Conservation (phyloP, 1,140 invertebrate species). For the Mizuhopecten yessoensis region DNA sequence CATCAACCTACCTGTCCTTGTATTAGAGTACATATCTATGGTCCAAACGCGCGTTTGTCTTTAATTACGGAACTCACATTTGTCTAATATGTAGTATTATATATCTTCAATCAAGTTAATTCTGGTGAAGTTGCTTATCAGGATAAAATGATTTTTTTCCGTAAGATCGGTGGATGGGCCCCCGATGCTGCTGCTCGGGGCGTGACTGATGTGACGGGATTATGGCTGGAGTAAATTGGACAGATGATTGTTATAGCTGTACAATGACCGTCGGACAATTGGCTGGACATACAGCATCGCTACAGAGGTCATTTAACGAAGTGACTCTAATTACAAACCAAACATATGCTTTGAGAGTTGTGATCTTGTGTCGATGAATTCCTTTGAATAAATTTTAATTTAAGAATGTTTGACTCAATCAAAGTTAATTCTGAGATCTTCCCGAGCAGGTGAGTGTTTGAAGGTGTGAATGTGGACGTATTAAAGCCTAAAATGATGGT, state of each 20-base stretch:
- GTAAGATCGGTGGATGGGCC: not conserved
- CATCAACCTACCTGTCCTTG: not conserved
- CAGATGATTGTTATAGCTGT: conserved; percentile 27
- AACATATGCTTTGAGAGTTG: conserved; percentile 38
- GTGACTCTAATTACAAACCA: conserved; percentile 33
- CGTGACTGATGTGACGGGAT: not conserved
- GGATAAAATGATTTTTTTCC: not conserved
- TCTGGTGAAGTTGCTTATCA: not conserved
- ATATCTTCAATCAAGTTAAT: not conserved
- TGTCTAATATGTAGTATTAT: not conserved
- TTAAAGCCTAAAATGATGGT: not conserved
- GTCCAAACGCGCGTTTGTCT: not conserved
- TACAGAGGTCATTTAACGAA: conserved; percentile 23
- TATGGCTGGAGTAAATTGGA: conserved; percentile 32
- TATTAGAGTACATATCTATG: not conserved
- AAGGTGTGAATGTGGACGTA: conserved; percentile 1
- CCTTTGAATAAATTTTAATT: conserved; percentile 36
- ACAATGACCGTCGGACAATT: conserved; percentile 25
- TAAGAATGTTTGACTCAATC: conserved; percentile 35
- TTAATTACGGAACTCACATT: not conserved
- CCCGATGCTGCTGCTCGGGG: conserved; percentile 3
- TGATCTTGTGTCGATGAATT: not conserved
- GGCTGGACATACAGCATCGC: conserved; percentile 21
- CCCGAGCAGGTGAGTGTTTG: conserved; percentile 5
- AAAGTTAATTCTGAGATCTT: not conserved